Evolutionary conservation across 1,140 invertebrate genomes (phyloP).

Genomic region (Papilio helenus): DNA sequence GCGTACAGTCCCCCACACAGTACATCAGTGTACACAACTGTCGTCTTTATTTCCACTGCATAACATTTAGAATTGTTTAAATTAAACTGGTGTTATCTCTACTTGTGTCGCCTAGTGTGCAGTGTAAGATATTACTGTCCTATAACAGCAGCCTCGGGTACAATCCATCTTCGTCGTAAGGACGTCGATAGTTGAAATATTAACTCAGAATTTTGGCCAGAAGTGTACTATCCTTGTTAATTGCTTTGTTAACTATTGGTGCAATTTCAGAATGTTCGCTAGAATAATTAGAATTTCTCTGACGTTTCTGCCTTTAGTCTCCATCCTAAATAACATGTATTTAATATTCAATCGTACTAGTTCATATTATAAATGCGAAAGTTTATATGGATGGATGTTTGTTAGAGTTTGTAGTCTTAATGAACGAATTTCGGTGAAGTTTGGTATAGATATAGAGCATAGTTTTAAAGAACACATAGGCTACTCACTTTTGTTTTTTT

Average conservation of each 20-base stretch:
- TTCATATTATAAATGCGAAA: too few species aligned
- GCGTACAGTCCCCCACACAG: constrained; percentile 39
- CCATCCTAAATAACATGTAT: not conserved
- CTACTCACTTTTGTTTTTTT: too few species aligned
- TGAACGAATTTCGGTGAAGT: too few species aligned
- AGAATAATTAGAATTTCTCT: constrained; percentile 2
- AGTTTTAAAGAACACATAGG: too few species aligned
- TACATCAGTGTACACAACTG: constrained; percentile 31
- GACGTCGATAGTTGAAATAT: constrained; percentile 39
- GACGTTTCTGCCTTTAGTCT: not conserved
- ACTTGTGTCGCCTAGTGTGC: constrained; percentile 9
- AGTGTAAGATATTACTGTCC: constrained; percentile 34
- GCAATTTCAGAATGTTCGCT: constrained; percentile 4
- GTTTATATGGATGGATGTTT: too few species aligned
- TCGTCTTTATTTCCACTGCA: constrained; percentile 24
- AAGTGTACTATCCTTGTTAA: constrained; percentile 3
- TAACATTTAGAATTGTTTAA: constrained; percentile 29
- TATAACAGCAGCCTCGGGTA: constrained; percentile 38
- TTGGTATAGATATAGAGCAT: too few species aligned
- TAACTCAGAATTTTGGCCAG: constrained; percentile 20
- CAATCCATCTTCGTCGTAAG: constrained; percentile 27
- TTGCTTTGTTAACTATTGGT: constrained; percentile 24
- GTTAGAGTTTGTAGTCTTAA: too few species aligned
- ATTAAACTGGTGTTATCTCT: not conserved
- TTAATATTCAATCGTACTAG: too few species aligned